Evolutionary conservation across 1,140 invertebrate genomes (phyloP).

Genomic region (Chironomus striatipennis): DNA sequence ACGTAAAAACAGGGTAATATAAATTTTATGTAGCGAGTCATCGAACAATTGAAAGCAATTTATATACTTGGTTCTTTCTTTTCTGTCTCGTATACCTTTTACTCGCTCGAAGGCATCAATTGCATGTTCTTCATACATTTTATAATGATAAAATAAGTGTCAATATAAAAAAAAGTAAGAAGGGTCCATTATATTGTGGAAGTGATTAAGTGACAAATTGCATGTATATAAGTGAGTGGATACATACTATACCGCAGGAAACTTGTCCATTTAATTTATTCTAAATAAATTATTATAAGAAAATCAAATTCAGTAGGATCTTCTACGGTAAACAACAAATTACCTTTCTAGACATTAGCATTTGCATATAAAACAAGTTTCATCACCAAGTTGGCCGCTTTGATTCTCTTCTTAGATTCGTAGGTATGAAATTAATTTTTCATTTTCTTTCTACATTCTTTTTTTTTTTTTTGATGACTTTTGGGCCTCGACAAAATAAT

Average conservation of each 20-base stretch:
- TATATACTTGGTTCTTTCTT: not conserved
- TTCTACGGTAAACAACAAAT: not conserved
- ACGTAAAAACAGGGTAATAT: too few species aligned
- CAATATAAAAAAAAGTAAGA: not conserved
- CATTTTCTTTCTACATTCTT: too few species aligned
- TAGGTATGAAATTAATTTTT: too few species aligned
- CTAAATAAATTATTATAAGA: not conserved
- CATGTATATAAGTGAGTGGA: not conserved
- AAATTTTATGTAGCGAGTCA: too few species aligned
- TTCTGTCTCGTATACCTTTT: too few species aligned
- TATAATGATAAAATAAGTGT: not conserved
- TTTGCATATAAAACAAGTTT: not conserved
- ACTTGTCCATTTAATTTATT: not conserved
- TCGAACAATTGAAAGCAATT: not conserved
- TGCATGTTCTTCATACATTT: not conserved
- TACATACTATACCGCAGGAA: not conserved
- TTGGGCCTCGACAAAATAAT: too few species aligned
- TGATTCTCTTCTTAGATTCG: too few species aligned
- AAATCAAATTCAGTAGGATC: not conserved
- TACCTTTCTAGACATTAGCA: conserved; percentile 1
- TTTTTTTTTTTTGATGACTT: too few species aligned
- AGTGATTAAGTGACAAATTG: conserved; percentile 3
- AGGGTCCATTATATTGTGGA: not conserved
- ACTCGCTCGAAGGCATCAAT: not conserved
- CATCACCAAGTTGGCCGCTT: not conserved